Evolutionary conservation across 2,113 vertebrate species (phyloP), one percentile per base, ranked within the genome.

Genomic region (Emydura subglobosa): DNA sequence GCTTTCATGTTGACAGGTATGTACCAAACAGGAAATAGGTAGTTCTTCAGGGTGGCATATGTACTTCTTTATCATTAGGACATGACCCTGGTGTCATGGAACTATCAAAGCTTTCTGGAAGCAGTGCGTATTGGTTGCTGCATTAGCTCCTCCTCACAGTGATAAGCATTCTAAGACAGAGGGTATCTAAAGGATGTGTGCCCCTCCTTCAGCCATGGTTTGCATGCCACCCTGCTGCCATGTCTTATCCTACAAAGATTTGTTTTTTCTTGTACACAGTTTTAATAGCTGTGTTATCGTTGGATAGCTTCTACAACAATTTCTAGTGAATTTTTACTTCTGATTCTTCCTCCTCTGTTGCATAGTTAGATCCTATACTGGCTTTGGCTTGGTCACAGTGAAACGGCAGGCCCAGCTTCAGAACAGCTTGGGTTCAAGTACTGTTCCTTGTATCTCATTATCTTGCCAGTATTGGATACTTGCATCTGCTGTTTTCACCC

Each of bases 1-100:
- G 99, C 27, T 99, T 99, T 94, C 99, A 99, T 1, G 96, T 99
- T 12, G 99, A 99, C 97, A 99, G 99, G 99, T 99, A 80, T 22
- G 96, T 68, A 6, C 31, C 24, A 11, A 54, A n/a, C 19, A 10
- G 31, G 22, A 13, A 25, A 31, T n/a, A 42, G 39, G 5, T 51
- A 86, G 80, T 4, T 65, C 44, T 83, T 59, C 82, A 65, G 79
- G 39, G 29, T 21, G 25, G 53, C 6, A 50, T 55, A 3, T 82
- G 21, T 76, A 74, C 80, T 57, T 47, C 84, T 82, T 81, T 51
- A 16, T 34, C 50, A 0, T 25, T n/a, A 13, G 57, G 81, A 65
- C 68, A n/a, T 78, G 49, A 19, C 17, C 87, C 5, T 96, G 2
- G 53, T 94, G 44, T 78, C 88, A 89, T 49, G 39, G 86, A 91